Conservation (phyloP, 2,888 invertebrate species). For the Rotaria sp. region DNA sequence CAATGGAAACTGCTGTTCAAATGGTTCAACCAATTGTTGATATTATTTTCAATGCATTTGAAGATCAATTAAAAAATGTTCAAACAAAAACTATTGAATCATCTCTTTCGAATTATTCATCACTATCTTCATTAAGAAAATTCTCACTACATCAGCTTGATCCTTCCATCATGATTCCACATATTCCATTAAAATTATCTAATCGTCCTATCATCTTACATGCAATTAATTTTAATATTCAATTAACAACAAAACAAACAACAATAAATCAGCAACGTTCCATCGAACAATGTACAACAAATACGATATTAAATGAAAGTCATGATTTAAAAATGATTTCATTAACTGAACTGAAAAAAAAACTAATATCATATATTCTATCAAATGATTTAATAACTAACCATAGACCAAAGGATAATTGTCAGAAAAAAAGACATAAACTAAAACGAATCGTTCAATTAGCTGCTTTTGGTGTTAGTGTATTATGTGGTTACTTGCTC, state of each 20-base stretch:
- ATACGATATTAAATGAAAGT: not conserved
- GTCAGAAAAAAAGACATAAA: not conserved
- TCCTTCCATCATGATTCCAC: not conserved
- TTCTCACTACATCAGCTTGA: not conserved
- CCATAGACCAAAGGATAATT: not conserved
- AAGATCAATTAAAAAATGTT: not conserved
- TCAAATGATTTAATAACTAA: not conserved
- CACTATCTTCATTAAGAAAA: not conserved
- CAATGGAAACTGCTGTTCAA: not conserved
- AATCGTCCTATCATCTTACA: not conserved
- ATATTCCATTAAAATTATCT: not conserved
- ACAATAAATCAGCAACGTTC: not conserved
- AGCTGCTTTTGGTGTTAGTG: not conserved
- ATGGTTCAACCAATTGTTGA: slow-evolving; percentile 23
- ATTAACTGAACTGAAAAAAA: not conserved
- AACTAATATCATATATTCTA: not conserved
- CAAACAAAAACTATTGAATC: not conserved
- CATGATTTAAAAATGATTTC: not conserved
- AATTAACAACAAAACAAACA: not conserved
- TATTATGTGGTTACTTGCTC: not conserved
- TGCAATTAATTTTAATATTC: not conserved
- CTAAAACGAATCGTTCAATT: not conserved
- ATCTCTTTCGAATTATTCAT: not conserved
- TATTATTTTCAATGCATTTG: not conserved
- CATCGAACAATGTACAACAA: not conserved